Conservation (phyloP, 2,113 vertebrate species). For the Indicator maculatus region DNA sequence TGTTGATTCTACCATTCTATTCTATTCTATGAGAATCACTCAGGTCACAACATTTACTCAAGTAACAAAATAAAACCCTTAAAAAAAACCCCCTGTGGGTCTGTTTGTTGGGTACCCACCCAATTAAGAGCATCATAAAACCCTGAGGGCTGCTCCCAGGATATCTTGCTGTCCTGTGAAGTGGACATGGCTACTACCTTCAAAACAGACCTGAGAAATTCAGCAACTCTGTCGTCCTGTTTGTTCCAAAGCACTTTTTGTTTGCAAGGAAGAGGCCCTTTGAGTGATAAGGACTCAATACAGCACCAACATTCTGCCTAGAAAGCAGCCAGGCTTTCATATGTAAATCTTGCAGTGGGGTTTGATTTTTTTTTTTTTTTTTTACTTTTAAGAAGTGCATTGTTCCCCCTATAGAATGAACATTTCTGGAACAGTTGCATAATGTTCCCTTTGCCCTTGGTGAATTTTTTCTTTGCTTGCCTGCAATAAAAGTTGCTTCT, state of each 20-base stretch:
- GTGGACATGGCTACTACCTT: background rate
- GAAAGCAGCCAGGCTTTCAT: conserved; percentile 47
- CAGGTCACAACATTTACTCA: background rate
- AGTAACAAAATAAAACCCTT: background rate
- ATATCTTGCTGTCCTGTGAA: background rate
- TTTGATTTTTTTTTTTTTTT: background rate
- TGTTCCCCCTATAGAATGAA: background rate
- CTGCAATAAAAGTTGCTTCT: conserved; percentile 15
- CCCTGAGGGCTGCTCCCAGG: background rate
- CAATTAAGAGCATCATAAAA: background rate
- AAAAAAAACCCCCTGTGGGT: background rate
- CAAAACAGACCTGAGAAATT: background rate
- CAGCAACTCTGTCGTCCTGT: background rate
- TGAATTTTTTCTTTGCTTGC: background rate
- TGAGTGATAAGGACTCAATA: background rate
- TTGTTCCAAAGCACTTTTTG: background rate
- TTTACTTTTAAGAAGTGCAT: conserved; percentile 16
- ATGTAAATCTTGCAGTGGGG: conserved; percentile 1
- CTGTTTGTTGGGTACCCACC: background rate
- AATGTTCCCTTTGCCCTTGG: background rate
- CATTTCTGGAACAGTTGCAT: conserved; percentile 56
- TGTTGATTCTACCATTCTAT: no score
- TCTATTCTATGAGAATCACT: background rate
- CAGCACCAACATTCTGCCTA: conserved; percentile 5
- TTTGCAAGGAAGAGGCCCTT: background rate